Evolutionary conservation across 1,140 invertebrate genomes (phyloP).

Genomic region (Lucilia cuprina): DNA sequence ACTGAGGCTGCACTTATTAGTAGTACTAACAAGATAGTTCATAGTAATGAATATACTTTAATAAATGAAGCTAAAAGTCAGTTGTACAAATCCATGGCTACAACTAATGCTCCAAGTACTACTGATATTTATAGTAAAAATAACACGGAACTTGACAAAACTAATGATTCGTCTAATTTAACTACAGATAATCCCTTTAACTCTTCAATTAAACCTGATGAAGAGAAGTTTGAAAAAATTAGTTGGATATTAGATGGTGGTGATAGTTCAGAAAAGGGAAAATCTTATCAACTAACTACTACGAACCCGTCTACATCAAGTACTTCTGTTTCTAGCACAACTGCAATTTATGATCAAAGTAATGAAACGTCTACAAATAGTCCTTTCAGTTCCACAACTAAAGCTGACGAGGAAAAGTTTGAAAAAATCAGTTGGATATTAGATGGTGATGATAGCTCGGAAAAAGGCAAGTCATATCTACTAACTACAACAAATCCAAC

Average conservation of each 20-base stretch:
- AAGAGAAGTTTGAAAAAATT: constrained; percentile 46
- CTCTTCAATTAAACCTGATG: neutral
- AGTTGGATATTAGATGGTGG: constrained; percentile 57
- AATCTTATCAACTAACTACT: too few species aligned
- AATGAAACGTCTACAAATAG: too few species aligned
- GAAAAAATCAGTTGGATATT: constrained; percentile 54
- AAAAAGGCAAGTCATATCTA: neutral
- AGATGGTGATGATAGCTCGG: constrained; percentile 49
- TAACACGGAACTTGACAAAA: neutral
- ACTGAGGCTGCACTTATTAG: neutral
- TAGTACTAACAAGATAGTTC: neutral
- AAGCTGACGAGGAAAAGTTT: constrained; percentile 43
- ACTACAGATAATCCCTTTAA: neutral
- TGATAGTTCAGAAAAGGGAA: constrained; percentile 42
- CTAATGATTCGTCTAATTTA: neutral
- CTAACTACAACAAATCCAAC: neutral
- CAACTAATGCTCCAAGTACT: too few species aligned
- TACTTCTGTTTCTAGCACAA: neutral
- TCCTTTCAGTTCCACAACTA: neutral
- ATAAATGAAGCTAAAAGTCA: too few species aligned
- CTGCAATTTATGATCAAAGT: neutral
- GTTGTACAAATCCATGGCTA: too few species aligned
- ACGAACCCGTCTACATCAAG: neutral
- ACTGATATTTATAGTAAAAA: too few species aligned
- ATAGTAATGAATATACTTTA: neutral